These are phyloP conservation scores for human DNA, from an alignment of 2,113 vertebrate genomes.

Conservation along the genomic window DNA sequence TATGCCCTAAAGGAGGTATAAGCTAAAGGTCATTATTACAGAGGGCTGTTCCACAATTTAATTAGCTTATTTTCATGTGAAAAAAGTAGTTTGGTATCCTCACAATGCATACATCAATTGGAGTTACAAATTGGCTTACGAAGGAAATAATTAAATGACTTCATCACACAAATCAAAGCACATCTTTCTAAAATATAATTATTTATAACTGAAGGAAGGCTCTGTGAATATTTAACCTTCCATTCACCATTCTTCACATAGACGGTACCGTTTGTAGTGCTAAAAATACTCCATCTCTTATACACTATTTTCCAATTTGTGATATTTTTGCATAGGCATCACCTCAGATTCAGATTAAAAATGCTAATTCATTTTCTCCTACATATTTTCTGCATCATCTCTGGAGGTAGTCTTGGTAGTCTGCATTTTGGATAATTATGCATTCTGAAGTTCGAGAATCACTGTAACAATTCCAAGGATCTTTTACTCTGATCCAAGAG, in stretches of 20 bases:
- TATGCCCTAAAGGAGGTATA: not conserved
- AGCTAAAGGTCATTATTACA: constrained; percentile 16
- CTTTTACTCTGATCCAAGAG: not conserved
- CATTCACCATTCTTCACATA: not conserved
- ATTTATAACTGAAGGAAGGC: not conserved
- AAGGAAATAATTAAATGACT: constrained; percentile 7
- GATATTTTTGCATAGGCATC: not conserved
- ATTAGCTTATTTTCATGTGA: not conserved
- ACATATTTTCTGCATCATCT: constrained; percentile 31
- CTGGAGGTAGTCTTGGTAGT: not conserved
- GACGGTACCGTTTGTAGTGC: not conserved
- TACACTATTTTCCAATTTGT: not conserved
- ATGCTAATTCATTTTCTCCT: not conserved
- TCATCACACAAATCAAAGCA: not conserved
- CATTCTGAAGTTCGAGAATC: not conserved
- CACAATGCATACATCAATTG: not conserved
- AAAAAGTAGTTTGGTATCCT: not conserved
- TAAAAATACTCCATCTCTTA: not conserved
- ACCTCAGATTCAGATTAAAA: constrained; percentile 21
- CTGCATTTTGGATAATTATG: not conserved
- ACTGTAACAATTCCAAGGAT: not conserved
- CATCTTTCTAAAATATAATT: constrained; percentile 13
- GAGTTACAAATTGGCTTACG: not conserved
- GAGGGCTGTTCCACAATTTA: not conserved
- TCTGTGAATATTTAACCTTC: not conserved